Evolutionary conservation across 1,140 invertebrate species (phyloP), one percentile per base, ranked within the genome.

Genomic region (Sogatella furcifera): DNA sequence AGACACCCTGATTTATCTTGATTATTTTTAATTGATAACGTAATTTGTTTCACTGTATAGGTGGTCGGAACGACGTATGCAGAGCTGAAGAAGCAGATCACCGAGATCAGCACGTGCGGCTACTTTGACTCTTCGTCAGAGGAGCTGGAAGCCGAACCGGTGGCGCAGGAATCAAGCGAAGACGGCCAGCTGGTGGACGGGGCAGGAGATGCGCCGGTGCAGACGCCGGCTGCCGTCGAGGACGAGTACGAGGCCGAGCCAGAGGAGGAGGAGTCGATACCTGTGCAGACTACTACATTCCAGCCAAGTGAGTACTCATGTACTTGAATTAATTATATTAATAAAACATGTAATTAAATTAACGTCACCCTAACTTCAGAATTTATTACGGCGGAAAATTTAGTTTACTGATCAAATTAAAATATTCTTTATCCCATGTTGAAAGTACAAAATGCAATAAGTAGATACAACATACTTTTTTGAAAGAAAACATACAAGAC

Each of bases 51-150:
- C 11, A 10, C 2, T 38, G 10, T 38, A 1, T 10, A 38, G 34
- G 34, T 38, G 8, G 41, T 60, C 1, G 83, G 82, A 49, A 81
- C 82, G 38, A 92, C 89, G 0, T 95, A 92, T 70, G 81, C 84
- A 62, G 86, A 84, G 65, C 74, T 94, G 34, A 90, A 88, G 62
- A 82, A 88, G 65, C 80, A 92, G 34, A 78, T 93, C 52, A 75
- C 77, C 28, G 78, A 82, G 57, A 86, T 94, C 44, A 80, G 85
- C 66, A 81, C 84, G 41, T 86, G 82, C 72, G 90, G 88, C 13
- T 94, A 92, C 69, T 90, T 93, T 72, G 89, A 92, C 72, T 81
- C 82, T 67, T 43, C 21, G 9, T 22, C 59, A 21, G 58, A 41
- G 49, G 55, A 55, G 17, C 31, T 31, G 14, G 41, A 19, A 21